A percentile compares a stretch with the other conserved stretches of the same genome.
Conservation (phyloP, 2,888 invertebrate species). For the Drosophila setosimentum region DNA sequence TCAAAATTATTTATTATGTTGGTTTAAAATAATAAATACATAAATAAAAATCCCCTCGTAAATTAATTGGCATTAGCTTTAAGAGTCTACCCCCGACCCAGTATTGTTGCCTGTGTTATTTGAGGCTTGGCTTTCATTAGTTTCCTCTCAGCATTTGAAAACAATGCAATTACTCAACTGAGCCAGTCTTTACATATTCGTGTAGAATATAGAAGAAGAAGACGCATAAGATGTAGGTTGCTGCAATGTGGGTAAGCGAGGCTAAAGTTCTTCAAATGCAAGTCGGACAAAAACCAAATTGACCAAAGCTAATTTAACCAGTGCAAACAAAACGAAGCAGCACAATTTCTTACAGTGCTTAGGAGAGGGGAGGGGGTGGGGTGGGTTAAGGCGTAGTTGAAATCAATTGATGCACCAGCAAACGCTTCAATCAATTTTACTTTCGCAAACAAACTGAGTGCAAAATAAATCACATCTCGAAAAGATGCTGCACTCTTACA, state of each 20-base stretch:
- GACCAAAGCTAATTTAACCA: conserved; percentile 81
- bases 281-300: conserved; percentile 71
- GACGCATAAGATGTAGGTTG: not conserved
- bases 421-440: conserved; percentile 82
- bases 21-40: not conserved
- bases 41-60: no score
- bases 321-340: conserved; percentile 63
- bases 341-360: conserved; percentile 25
- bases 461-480: conserved; percentile 78
- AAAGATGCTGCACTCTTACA: conserved; percentile 30
- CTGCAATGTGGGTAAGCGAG: conserved; percentile 12
- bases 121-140: not conserved
- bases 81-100: not conserved
- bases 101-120: not conserved
- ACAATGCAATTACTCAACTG: conserved; percentile 27
- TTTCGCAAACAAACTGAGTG: conserved; percentile 81
- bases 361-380: not conserved
- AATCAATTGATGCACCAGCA: conserved; percentile 78
- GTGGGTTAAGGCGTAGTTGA: conserved; percentile 36
- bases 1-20: no score
- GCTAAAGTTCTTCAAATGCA: conserved; percentile 40
- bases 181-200: conserved; percentile 12
- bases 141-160: not conserved
- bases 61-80: not conserved
- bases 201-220: not conserved